Evolutionary conservation across 2,797 vertebrate species (phyloP).

Genomic region (Spinus pinus): DNA sequence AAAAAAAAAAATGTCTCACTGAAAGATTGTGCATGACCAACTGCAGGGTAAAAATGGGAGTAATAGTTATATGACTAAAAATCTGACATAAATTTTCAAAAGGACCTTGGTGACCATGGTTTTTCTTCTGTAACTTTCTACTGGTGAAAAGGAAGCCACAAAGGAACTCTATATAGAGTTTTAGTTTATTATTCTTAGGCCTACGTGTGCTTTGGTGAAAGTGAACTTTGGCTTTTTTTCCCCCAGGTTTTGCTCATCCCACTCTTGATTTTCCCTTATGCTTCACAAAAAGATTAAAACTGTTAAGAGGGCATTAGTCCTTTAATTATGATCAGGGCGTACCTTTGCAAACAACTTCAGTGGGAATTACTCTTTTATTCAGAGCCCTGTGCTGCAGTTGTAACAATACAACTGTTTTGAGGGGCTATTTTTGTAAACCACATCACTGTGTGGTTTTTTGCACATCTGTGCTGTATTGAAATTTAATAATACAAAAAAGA

Average conservation of each 20-base stretch:
- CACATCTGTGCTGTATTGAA: constrained; percentile 25
- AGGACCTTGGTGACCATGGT: background rate
- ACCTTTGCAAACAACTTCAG: constrained; percentile 30
- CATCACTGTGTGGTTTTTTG: constrained; percentile 37
- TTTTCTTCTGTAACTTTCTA: background rate
- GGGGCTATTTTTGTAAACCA: constrained; percentile 44
- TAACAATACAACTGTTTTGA: constrained; percentile 14
- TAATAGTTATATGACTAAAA: background rate
- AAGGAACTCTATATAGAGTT: background rate
- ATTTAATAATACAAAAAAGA: background rate
- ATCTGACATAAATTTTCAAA: background rate
- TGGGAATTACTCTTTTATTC: constrained; percentile 6
- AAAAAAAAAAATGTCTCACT: background rate
- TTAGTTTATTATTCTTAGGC: background rate
- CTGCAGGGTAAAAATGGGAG: background rate
- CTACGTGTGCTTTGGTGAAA: background rate
- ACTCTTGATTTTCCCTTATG: background rate
- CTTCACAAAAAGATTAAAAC: constrained; percentile 20
- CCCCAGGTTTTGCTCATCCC: background rate
- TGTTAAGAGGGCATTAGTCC: background rate
- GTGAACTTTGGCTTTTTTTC: constrained; percentile 17
- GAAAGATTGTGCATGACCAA: background rate
- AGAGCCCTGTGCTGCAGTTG: background rate
- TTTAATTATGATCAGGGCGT: constrained; percentile 30
- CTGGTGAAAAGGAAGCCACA: background rate